Conservation (phyloP, 1,140 invertebrate species). For the Rhagoletis zephyria region DNA sequence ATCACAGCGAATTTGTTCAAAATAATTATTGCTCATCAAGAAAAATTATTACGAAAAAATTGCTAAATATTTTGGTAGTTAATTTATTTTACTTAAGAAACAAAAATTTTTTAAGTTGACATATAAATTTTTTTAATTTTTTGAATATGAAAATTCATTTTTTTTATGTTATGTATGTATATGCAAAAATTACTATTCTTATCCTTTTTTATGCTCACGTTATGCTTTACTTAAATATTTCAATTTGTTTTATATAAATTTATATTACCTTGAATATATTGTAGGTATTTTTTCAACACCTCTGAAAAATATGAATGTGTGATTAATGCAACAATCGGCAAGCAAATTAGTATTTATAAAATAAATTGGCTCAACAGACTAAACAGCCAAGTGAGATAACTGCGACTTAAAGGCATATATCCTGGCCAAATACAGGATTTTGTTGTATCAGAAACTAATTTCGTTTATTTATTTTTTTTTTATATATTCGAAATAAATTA, state of each 20-base stretch:
- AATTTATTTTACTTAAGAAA: neutral
- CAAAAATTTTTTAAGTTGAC: neutral
- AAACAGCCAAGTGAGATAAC: neutral
- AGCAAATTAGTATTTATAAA: too few relatives aligned
- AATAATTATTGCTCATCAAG: neutral
- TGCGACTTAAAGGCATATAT: neutral
- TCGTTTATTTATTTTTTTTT: neutral
- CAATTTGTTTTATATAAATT: neutral
- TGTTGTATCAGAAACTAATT: slow-evolving; percentile 16
- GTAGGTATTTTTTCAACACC: neutral
- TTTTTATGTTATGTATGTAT: neutral
- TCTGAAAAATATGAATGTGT: slow-evolving; percentile 43
- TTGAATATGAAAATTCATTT: neutral
- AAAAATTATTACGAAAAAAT: neutral
- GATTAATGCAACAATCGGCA: slow-evolving; percentile 5
- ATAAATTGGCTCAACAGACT: neutral
- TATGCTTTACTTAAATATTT: neutral
- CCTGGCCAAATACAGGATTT: slow-evolving; percentile 14
- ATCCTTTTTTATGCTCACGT: neutral
- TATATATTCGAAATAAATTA: neutral
- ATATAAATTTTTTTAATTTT: neutral
- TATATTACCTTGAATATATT: neutral
- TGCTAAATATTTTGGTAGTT: neutral
- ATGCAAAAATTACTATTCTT: neutral
- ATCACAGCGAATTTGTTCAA: neutral